These are phyloP conservation scores for Pseudochromis fuscus DNA, from an alignment of 2,797 vertebrate species.

Conservation along the genomic window DNA sequence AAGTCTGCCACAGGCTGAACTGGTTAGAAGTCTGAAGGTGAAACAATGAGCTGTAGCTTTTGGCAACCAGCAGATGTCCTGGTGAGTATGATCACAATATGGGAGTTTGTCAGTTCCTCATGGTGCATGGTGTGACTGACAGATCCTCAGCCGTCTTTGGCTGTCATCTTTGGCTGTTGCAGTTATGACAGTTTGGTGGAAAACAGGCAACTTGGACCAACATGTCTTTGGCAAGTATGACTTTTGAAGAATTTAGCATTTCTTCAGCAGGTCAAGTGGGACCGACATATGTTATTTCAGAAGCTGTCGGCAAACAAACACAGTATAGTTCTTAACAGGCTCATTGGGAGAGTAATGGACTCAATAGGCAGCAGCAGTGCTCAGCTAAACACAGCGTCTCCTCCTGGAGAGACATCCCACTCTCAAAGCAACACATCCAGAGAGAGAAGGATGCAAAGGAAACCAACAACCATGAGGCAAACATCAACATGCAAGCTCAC, in stretches of 20 bases:
- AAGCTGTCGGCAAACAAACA: constrained; percentile 34
- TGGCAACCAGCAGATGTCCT: too few species aligned
- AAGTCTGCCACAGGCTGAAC: too few species aligned
- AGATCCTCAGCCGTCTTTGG: constrained; percentile 14
- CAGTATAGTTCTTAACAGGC: constrained; percentile 18
- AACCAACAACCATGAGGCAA: not conserved
- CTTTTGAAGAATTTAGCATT: not conserved
- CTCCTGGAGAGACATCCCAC: not conserved
- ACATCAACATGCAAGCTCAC: constrained; percentile 1
- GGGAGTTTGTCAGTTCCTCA: too few species aligned
- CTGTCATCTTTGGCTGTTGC: constrained; percentile 11
- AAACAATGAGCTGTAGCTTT: too few species aligned
- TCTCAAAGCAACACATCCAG: not conserved
- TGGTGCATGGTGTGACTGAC: constrained; percentile 7
- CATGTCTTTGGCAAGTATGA: constrained; percentile 3
- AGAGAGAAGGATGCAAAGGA: not conserved
- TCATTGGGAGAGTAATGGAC: constrained; percentile 34
- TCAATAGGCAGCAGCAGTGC: constrained; percentile 16
- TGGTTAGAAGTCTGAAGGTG: too few species aligned
- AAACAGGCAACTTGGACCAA: constrained; percentile 8
- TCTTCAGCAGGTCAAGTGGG: constrained; percentile 24
- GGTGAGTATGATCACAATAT: too few species aligned
- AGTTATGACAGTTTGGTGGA: not conserved
- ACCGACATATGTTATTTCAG: constrained; percentile 12
- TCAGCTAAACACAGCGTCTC: constrained; percentile 8